A percentile compares a stretch with the other conserved stretches of the same genome.
Evolutionary conservation across 2,113 vertebrate genomes (phyloP).

Genomic region (Kryptolebias marmoratus): DNA sequence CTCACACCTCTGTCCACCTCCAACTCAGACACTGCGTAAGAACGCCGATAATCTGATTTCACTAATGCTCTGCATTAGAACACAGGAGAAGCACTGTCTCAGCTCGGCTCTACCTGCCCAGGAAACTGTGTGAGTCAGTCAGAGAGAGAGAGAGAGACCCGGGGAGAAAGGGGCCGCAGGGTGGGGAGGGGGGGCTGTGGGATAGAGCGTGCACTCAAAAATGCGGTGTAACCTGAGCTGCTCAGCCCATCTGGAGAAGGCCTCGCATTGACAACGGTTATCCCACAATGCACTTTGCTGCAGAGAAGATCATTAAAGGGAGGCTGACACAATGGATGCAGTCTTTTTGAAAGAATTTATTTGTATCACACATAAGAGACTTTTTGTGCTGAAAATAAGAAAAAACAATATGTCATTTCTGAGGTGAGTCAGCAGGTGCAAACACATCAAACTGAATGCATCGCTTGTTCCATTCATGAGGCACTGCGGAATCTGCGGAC

Average conservation of each 20-base stretch:
- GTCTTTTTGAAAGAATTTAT: slow-evolving; percentile 69
- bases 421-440: slow-evolving; percentile 36
- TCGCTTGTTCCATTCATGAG: too few species aligned
- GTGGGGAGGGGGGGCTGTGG: slow-evolving; percentile 33
- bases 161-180: slow-evolving; percentile 46
- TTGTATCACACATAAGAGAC: slow-evolving; percentile 53
- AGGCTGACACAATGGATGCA: slow-evolving; percentile 62
- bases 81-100: slow-evolving; percentile 74
- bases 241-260: slow-evolving; percentile 80
- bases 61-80: slow-evolving; percentile 80
- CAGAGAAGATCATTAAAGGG: slow-evolving; percentile 71
- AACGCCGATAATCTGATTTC: slow-evolving; percentile 79
- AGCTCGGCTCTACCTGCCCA: slow-evolving; percentile 56
- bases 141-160: not conserved
- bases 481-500: too few species aligned
- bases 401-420: slow-evolving; percentile 3
- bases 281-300: slow-evolving; percentile 83
- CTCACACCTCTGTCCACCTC: slow-evolving; percentile 64
- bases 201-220: slow-evolving; percentile 71
- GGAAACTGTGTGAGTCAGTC: slow-evolving; percentile 42
- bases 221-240: slow-evolving; percentile 81
- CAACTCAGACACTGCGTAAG: slow-evolving; percentile 74
- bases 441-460: not conserved
- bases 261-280: slow-evolving; percentile 73
- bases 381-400: slow-evolving; percentile 15